Evolutionary conservation across 92 coral and sea anemone genomes (phyloP).

Genomic region (Parazoanthus darwini): DNA sequence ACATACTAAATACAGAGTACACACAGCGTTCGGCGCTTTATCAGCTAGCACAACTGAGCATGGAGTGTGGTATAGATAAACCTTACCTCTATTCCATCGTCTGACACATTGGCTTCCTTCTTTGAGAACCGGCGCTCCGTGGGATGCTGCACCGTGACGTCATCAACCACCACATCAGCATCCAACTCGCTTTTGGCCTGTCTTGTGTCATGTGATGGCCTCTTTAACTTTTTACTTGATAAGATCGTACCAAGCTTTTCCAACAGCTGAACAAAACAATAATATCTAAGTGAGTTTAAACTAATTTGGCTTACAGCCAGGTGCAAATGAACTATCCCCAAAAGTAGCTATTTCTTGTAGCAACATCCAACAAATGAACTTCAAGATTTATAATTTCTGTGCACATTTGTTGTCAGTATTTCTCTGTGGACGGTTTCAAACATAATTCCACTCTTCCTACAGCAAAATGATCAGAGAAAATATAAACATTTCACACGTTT

Average conservation of each 20-base stretch:
- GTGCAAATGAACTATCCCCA: neutral
- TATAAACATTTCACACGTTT: too few relatives aligned
- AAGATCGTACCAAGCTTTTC: conserved; percentile 61
- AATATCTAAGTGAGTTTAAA: neutral
- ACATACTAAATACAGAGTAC: too few relatives aligned
- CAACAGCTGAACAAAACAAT: conserved; percentile 45
- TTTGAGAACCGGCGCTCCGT: neutral
- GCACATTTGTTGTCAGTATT: too few relatives aligned
- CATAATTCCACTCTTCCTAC: neutral
- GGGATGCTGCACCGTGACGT: neutral
- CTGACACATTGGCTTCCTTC: conserved; percentile 6
- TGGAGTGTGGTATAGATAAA: neutral
- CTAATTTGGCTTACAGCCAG: neutral
- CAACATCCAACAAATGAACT: neutral
- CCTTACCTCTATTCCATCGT: conserved; percentile 20
- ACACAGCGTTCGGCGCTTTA: too few relatives aligned
- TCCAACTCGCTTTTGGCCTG: neutral
- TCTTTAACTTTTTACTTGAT: conserved; percentile 52
- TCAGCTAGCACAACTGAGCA: too few relatives aligned
- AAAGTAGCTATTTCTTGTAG: too few relatives aligned
- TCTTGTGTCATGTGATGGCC: neutral
- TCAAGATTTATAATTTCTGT: too few relatives aligned
- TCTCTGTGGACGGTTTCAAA: neutral
- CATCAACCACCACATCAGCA: neutral
- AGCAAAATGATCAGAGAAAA: neutral